Evolutionary conservation across 2,113 vertebrate species (phyloP).

Genomic region (Sylvia atricapilla): DNA sequence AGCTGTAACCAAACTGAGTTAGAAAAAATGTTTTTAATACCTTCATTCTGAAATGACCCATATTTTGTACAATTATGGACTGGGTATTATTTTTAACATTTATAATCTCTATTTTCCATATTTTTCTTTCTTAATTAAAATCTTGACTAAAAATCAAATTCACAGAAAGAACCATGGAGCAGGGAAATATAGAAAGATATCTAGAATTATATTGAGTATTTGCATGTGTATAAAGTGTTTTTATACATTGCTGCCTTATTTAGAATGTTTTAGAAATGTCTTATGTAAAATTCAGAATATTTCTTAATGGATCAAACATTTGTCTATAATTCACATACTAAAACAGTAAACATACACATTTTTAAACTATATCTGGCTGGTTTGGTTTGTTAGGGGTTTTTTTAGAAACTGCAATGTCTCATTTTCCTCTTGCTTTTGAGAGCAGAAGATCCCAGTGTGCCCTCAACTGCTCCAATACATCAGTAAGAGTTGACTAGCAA

Average conservation of each 20-base stretch:
- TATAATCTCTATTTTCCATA: not conserved
- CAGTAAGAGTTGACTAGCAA: not conserved
- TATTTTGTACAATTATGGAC: not conserved
- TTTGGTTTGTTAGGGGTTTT: not conserved
- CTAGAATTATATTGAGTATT: not conserved
- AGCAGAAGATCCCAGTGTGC: not conserved
- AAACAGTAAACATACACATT: not conserved
- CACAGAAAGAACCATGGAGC: not conserved
- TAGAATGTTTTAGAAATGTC: not conserved
- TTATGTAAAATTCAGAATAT: not conserved
- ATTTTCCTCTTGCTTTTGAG: not conserved
- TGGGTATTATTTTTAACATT: not conserved
- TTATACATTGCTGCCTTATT: not conserved
- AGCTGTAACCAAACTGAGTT: not conserved
- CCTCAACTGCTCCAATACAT: not conserved
- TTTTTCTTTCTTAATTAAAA: slow-evolving; percentile 17
- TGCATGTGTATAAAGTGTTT: not conserved
- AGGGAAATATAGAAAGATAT: not conserved
- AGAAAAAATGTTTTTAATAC: not conserved
- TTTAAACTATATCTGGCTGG: not conserved
- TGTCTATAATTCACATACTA: not conserved
- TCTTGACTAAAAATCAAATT: not conserved
- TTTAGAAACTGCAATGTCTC: not conserved
- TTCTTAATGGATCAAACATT: not conserved
- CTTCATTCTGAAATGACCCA: not conserved